phyloP scores from a whole-genome alignment of 2,113 vertebrate species.

The Anoplopoma fimbria region DNA sequence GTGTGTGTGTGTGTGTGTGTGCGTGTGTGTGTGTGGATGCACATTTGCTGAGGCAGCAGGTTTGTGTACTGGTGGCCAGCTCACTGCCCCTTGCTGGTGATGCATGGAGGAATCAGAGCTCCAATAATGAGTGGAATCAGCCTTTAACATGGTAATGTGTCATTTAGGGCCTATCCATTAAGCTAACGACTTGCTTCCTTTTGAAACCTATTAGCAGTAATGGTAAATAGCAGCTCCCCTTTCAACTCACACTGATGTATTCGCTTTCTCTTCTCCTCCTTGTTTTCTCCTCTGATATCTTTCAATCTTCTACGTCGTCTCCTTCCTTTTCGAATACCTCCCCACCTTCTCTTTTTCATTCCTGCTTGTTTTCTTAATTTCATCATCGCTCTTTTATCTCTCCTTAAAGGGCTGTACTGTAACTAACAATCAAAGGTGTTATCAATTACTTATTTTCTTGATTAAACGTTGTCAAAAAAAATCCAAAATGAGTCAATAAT shows the following conservation, averaged over 20 bases:
- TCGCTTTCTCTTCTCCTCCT: constrained; percentile 4
- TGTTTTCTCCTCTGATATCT: not conserved
- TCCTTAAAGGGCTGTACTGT: not conserved
- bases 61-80: constrained; percentile 52
- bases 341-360: not conserved
- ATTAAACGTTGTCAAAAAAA: not conserved
- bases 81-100: constrained; percentile 64
- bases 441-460: not conserved
- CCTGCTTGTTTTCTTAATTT: not conserved
- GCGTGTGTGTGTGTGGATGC: constrained; percentile 11
- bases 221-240: constrained; percentile 73
- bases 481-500: not conserved
- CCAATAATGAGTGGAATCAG: constrained; percentile 78
- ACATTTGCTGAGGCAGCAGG: constrained; percentile 74
- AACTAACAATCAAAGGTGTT: not conserved
- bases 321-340: not conserved
- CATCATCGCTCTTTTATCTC: not conserved
- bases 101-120: constrained; percentile 73
- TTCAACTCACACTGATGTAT: constrained; percentile 61
- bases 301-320: not conserved
- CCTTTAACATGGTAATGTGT: constrained; percentile 82
- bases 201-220: constrained; percentile 81
- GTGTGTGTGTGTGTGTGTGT: constrained; percentile 14
- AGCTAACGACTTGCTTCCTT: constrained; percentile 79
- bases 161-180: constrained; percentile 81